These are phyloP conservation scores for Allygus modestus DNA, from an alignment of 2,888 invertebrate genomes.

Conservation along the genomic window DNA sequence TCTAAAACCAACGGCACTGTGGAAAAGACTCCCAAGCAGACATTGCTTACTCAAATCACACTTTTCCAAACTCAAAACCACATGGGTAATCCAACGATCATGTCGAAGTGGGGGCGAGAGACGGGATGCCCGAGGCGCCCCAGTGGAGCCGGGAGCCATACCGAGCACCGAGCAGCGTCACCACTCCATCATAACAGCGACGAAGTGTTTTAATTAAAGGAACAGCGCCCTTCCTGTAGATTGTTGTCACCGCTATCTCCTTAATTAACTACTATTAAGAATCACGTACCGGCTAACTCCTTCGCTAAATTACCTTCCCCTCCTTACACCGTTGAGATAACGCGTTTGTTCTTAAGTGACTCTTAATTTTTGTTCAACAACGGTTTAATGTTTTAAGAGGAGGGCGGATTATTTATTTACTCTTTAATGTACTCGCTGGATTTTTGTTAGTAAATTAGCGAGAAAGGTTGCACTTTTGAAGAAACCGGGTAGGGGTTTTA, in stretches of 20 bases:
- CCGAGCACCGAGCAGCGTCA: neutral
- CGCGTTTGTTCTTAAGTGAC: slow-evolving; percentile 29
- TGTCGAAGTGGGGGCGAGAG: too few species aligned
- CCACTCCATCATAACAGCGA: neutral
- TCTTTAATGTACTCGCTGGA: neutral
- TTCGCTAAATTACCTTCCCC: slow-evolving; percentile 6
- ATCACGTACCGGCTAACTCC: slow-evolving; percentile 37
- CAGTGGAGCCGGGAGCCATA: too few species aligned
- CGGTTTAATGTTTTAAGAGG: slow-evolving; percentile 11
- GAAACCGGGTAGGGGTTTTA: too few species aligned
- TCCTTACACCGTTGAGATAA: neutral
- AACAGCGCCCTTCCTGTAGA: slow-evolving; percentile 33
- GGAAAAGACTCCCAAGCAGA: too few species aligned
- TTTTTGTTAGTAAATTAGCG: neutral
- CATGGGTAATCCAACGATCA: too few species aligned
- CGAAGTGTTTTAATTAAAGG: slow-evolving; percentile 28
- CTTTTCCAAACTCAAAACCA: too few species aligned
- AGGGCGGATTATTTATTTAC: slow-evolving; percentile 40
- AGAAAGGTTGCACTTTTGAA: neutral
- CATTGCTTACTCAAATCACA: too few species aligned
- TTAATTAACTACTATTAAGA: slow-evolving; percentile 46
- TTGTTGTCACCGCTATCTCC: slow-evolving; percentile 25
- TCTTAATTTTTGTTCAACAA: slow-evolving; percentile 35
- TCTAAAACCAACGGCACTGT: too few species aligned
- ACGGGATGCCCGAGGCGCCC: too few species aligned